These are phyloP conservation scores for Papilio elwesi DNA, from an alignment of 2,888 invertebrate genomes.

Conservation along the genomic window DNA sequence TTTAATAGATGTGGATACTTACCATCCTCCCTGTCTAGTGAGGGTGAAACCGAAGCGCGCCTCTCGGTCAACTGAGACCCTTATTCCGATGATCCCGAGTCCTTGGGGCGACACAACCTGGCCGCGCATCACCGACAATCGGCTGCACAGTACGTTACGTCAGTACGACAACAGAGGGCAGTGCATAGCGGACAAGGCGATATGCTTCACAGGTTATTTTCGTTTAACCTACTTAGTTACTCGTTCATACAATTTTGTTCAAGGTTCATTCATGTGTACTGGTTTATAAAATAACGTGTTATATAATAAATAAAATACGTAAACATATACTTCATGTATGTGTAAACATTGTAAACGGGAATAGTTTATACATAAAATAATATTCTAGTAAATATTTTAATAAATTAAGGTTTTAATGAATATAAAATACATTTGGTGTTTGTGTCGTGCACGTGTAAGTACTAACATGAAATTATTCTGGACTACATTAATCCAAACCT, in stretches of 20 bases:
- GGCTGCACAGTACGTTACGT: constrained; percentile 88
- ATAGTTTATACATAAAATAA: not conserved
- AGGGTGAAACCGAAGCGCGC: constrained; percentile 98
- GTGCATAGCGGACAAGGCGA: constrained; percentile 59
- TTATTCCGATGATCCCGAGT: constrained; percentile 97
- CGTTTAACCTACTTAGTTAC: constrained; percentile 27
- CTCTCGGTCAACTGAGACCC: constrained; percentile 97
- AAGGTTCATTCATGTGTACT: constrained; percentile 27
- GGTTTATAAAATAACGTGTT: constrained; percentile 23
- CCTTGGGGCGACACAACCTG: constrained; percentile 97
- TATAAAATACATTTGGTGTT: too few species aligned
- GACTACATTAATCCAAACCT: too few species aligned
- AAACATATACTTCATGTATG: not conserved
- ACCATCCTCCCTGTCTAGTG: constrained; percentile 97
- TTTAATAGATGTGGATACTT: constrained; percentile 74
- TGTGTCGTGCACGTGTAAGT: too few species aligned
- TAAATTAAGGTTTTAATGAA: not conserved
- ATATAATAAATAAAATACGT: constrained; percentile 11
- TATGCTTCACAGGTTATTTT: constrained; percentile 56
- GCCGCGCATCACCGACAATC: constrained; percentile 99
- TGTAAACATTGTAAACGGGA: not conserved
- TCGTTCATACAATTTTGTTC: constrained; percentile 13
- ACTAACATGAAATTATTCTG: too few species aligned
- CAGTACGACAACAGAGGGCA: constrained; percentile 56
- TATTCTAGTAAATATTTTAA: not conserved